A percentile compares a stretch with the other conserved stretches of the same genome.
phyloP scores from a whole-genome alignment of 2,888 invertebrate species.

The Pardosa pseudoannulata region DNA sequence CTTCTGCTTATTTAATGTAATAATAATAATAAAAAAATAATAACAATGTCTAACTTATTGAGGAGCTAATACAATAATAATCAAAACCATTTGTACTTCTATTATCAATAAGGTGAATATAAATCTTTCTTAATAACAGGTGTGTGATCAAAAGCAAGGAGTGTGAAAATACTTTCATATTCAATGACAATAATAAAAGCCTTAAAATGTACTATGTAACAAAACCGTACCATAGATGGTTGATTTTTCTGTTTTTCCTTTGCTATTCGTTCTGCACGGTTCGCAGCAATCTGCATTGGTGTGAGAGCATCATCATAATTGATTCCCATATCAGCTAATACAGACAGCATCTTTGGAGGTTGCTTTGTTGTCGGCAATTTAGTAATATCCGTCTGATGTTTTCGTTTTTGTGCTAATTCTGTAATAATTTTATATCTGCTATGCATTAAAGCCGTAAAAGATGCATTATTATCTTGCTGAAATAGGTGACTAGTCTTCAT shows the following conservation, averaged over 20 bases:
- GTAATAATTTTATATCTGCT: slow-evolving; percentile 87
- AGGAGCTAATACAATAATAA: no score
- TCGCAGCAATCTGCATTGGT: slow-evolving; percentile 77
- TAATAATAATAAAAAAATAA: no score
- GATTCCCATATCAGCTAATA: slow-evolving; percentile 89
- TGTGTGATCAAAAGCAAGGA: no score
- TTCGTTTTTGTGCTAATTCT: slow-evolving; percentile 80
- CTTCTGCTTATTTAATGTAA: no score
- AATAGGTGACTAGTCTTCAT: slow-evolving; percentile 87
- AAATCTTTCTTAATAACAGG: no score
- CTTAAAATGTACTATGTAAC: no score
- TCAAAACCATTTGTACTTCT: no score
- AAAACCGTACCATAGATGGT: slow-evolving; percentile 8
- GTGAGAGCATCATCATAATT: slow-evolving; percentile 89
- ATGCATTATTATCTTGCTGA: slow-evolving; percentile 86
- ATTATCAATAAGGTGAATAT: no score
- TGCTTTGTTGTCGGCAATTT: slow-evolving; percentile 85
- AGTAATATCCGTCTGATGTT: slow-evolving; percentile 86
- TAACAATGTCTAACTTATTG: no score
- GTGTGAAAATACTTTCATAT: not conserved
- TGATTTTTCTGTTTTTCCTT: slow-evolving; percentile 85
- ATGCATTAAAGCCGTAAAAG: slow-evolving; percentile 83
- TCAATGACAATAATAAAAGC: no score
- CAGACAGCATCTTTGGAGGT: slow-evolving; percentile 82
- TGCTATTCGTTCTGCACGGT: slow-evolving; percentile 88